Percentiles rank a stretch among this genome's conserved stretches.
Conservation (phyloP, 2,888 invertebrate species). For the Villa cingulata region DNA sequence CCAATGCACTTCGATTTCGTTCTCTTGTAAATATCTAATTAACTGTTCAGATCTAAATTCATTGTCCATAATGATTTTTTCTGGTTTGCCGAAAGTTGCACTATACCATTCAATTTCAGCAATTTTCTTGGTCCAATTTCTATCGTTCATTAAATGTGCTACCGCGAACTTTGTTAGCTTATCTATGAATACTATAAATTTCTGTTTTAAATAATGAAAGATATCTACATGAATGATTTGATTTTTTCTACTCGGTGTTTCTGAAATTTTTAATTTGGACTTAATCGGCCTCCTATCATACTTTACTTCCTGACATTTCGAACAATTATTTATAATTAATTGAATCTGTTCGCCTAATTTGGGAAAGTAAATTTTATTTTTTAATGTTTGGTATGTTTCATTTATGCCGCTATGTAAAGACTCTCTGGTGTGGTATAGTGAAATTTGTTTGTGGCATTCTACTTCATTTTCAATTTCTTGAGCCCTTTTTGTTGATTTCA, state of each 20-base stretch:
- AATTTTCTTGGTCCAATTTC: too few species aligned
- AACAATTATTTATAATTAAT: neutral
- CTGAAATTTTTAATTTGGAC: neutral
- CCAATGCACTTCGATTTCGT: constrained; percentile 7
- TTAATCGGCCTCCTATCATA: neutral
- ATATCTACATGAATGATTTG: too few species aligned
- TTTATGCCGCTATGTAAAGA: constrained; percentile 5
- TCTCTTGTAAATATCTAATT: constrained; percentile 3
- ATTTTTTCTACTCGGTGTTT: neutral
- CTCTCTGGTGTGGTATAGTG: constrained; percentile 6
- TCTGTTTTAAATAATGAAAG: neutral
- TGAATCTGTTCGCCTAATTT: neutral
- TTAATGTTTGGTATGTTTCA: constrained; percentile 9
- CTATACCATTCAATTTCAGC: too few species aligned
- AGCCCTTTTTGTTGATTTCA: neutral
- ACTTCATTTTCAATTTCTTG: neutral
- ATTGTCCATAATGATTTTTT: constrained; percentile 9
- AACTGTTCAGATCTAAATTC: constrained; percentile 10
- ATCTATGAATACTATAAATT: neutral
- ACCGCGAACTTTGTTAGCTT: constrained; percentile 8
- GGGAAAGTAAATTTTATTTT: constrained; percentile 1
- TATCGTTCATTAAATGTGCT: constrained; percentile 1
- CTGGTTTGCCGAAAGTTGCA: constrained; percentile 7
- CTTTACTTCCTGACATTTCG: too few species aligned
- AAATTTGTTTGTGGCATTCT: neutral